Conservation (phyloP, 2,113 vertebrate genomes). For the Malurus melanocephalus region DNA sequence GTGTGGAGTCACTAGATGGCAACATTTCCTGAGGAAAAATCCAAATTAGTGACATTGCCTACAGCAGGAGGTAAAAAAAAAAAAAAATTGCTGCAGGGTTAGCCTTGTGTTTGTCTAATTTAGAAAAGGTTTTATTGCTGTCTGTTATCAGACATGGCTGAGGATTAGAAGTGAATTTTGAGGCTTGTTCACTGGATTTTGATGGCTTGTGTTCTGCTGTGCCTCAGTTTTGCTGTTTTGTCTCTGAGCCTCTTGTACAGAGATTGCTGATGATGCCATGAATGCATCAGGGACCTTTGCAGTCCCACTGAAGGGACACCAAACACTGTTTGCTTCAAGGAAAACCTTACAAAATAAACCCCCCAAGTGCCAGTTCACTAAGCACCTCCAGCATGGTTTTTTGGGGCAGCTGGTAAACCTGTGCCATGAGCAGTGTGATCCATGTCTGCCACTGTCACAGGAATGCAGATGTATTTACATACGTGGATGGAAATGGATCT, state of each 20-base stretch:
- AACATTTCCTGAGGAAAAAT: slow-evolving; percentile 2
- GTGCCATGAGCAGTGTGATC: background rate
- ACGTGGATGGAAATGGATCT: background rate
- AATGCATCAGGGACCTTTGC: background rate
- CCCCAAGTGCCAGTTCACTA: background rate
- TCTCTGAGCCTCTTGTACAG: background rate
- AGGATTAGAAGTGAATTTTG: slow-evolving; percentile 1
- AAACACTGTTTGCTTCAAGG: background rate
- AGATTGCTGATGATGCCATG: background rate
- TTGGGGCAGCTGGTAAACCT: background rate
- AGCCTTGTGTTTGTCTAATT: slow-evolving; percentile 15
- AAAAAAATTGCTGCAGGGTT: slow-evolving; percentile 7
- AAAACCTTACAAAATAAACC: background rate
- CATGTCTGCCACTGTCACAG: background rate
- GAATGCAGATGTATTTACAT: background rate
- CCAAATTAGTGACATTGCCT: background rate
- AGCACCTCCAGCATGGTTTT: accelerated
- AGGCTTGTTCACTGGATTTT: background rate
- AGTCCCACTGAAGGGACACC: background rate
- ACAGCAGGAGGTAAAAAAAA: background rate
- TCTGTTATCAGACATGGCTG: background rate
- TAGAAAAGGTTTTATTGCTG: background rate
- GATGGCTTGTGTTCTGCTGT: background rate
- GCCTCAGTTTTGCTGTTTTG: background rate
- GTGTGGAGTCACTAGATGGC: slow-evolving; percentile 36